A percentile compares a stretch with the other conserved stretches of the same genome.
These are phyloP conservation scores for Trachelipus rathkii DNA, from an alignment of 1,140 invertebrate species.

Conservation along the genomic window DNA sequence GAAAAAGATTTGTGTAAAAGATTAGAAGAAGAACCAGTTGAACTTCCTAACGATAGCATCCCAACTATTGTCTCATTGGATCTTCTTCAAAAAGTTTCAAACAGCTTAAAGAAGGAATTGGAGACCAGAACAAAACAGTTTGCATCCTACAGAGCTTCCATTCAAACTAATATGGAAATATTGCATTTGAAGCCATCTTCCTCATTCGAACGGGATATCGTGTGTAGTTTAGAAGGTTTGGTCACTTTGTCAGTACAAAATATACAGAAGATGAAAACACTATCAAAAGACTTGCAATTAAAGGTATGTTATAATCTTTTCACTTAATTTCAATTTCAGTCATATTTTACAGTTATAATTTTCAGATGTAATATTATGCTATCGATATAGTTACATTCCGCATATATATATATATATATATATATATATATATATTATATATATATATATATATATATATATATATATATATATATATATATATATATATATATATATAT, in stretches of 20 bases:
- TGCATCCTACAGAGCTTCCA: slow-evolving; percentile 3
- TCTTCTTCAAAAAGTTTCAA: neutral
- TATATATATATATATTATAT: no score
- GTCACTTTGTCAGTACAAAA: slow-evolving; percentile 18
- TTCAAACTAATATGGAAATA: slow-evolving; percentile 16
- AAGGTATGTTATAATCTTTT: no score
- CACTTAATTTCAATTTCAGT: no score
- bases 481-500: no score
- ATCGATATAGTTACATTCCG: no score
- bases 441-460: no score
- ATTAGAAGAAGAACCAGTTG: neutral
- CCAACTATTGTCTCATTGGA: neutral
- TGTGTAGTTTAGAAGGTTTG: slow-evolving; percentile 26
- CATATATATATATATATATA: no score
- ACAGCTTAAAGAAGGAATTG: neutral
- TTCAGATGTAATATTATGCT: no score
- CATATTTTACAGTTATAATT: no score
- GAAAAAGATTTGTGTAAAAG: neutral
- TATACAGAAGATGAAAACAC: slow-evolving; percentile 18
- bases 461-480: no score
- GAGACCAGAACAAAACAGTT: slow-evolving; percentile 22
- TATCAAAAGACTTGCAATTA: slow-evolving; percentile 26
- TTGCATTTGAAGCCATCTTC: slow-evolving; percentile 20
- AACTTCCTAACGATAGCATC: neutral
- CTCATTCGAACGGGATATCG: slow-evolving; percentile 24